Conservation (phyloP, 1,140 invertebrate species). For the Vanessa tameamea region DNA sequence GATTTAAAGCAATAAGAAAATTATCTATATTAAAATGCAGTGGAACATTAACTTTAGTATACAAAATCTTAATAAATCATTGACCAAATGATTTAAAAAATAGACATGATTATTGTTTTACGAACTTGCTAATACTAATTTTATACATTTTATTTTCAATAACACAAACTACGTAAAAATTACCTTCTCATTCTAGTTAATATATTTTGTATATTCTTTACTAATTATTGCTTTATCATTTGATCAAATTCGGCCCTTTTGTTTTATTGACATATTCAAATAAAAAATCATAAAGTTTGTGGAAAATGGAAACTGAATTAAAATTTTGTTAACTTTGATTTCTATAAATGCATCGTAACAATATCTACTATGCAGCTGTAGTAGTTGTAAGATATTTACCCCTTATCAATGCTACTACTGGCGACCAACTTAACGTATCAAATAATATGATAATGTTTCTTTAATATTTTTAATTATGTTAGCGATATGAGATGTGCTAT, state of each 20-base stretch:
- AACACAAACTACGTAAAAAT: neutral
- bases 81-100: neutral
- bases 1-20: neutral
- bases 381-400: neutral
- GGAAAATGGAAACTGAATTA: no score
- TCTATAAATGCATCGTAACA: neutral
- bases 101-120: neutral
- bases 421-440: constrained; percentile 9
- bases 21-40: neutral
- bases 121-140: neutral
- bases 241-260: neutral
- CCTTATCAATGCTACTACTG: neutral
- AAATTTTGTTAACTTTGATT: no score
- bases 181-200: neutral
- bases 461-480: constrained; percentile 28
- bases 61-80: no score
- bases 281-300: no score
- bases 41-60: neutral
- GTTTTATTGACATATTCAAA: neutral
- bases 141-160: neutral
- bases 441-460: constrained; percentile 28
- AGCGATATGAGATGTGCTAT: constrained; percentile 35
- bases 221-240: neutral
- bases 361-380: neutral
- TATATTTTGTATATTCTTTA: neutral